These are phyloP conservation scores for Podarcis siculus DNA, from an alignment of 2,797 vertebrate species.

Conservation along the genomic window DNA sequence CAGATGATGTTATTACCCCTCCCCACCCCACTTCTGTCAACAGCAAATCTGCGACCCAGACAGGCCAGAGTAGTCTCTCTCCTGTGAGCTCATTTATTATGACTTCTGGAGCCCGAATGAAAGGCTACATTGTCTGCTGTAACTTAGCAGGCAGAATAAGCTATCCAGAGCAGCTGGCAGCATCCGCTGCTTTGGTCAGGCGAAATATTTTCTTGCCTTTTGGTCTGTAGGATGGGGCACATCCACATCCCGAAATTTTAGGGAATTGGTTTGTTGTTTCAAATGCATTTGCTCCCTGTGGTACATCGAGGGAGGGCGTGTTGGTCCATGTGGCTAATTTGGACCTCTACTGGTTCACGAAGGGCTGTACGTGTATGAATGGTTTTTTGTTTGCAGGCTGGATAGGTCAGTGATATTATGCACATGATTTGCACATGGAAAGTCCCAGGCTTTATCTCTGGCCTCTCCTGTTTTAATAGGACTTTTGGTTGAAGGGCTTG, in stretches of 20 bases:
- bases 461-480: neutral
- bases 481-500: neutral
- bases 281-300: neutral
- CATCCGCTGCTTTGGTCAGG: neutral
- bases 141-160: neutral
- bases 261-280: neutral
- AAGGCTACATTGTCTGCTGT: slow-evolving; percentile 21
- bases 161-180: slow-evolving; percentile 20
- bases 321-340: neutral
- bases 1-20: neutral
- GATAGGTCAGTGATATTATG: neutral
- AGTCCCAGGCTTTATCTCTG: neutral
- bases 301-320: neutral
- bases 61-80: neutral
- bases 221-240: neutral
- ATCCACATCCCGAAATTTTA: neutral
- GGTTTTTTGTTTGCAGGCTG: neutral
- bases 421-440: neutral
- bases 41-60: neutral
- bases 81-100: slow-evolving; percentile 37
- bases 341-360: neutral
- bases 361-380: neutral
- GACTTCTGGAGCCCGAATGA: slow-evolving; percentile 26
- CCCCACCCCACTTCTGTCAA: neutral
- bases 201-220: neutral